These are phyloP conservation scores for Tricholaema leucomelas DNA, from an alignment of 2,113 vertebrate species.

Conservation along the genomic window DNA sequence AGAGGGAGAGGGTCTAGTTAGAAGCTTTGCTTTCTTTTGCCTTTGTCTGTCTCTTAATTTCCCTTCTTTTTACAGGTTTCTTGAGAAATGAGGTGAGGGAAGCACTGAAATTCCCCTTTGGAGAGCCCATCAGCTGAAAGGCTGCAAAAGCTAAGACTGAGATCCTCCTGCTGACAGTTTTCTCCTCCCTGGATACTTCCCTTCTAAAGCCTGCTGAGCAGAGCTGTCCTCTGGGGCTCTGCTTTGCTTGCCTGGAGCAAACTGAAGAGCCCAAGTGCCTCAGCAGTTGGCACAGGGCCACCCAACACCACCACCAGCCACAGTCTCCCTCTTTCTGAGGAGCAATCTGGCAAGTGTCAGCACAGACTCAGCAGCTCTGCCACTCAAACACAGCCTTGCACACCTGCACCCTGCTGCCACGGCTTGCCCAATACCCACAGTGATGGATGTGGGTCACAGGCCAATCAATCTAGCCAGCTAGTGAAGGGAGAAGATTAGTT, in stretches of 20 bases:
- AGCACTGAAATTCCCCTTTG: not conserved
- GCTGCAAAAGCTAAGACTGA: not conserved
- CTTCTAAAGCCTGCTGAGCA: not conserved
- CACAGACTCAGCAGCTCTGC: not conserved
- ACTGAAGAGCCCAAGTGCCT: not conserved
- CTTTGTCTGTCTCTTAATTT: not conserved
- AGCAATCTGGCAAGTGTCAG: not conserved
- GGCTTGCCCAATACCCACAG: not conserved
- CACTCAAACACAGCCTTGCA: accelerated
- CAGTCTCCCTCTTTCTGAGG: not conserved
- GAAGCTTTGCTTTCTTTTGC: not conserved
- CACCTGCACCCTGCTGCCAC: not conserved
- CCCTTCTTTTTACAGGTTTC: not conserved
- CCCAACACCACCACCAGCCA: too few relatives aligned
- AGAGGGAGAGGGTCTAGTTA: not conserved
- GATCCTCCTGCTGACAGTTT: not conserved
- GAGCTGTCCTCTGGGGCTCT: not conserved
- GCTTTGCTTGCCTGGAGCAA: not conserved
- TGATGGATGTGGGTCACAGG: not conserved
- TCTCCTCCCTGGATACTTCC: not conserved
- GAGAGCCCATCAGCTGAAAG: not conserved
- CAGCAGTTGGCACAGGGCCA: not conserved
- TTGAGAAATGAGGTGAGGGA: not conserved
- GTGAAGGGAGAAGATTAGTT: not conserved
- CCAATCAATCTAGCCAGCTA: not conserved